phyloP scores from a whole-genome alignment of 1,140 invertebrate genomes.

The Aporrectodea caliginosa region DNA sequence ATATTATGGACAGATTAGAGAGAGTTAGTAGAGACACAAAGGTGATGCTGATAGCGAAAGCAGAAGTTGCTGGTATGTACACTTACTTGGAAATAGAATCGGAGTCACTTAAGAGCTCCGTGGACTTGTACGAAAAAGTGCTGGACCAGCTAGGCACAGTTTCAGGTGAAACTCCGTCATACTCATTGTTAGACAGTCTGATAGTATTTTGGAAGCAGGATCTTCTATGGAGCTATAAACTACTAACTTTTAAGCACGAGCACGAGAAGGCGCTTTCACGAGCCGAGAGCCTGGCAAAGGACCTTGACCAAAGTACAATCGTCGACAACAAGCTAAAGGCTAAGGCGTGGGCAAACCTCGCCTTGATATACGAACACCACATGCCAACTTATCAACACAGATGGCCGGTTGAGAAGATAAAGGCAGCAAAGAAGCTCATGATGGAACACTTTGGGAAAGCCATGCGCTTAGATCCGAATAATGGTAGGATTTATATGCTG shows the following conservation, averaged over 20 bases:
- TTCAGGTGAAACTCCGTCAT: not conserved
- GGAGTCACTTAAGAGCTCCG: not conserved
- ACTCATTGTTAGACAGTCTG: not conserved
- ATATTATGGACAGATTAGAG: not conserved
- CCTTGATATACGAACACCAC: not conserved
- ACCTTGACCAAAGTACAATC: not conserved
- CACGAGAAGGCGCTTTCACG: not conserved
- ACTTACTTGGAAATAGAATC: not conserved
- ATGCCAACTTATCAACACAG: not conserved
- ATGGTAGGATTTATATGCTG: not conserved
- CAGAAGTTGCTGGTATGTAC: not conserved
- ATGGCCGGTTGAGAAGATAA: too few species aligned
- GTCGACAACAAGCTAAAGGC: not conserved
- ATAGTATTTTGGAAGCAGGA: not conserved
- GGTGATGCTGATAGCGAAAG: not conserved
- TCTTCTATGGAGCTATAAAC: not conserved
- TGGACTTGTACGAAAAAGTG: not conserved
- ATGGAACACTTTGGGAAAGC: too few species aligned
- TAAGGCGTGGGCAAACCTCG: not conserved
- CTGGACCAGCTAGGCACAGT: not conserved
- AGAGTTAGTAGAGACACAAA: not conserved
- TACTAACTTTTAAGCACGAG: not conserved
- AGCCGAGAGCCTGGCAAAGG: not conserved
- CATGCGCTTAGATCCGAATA: not conserved
- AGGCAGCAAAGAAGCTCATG: too few species aligned